Evolutionary conservation across 2,888 invertebrate genomes (phyloP), one percentile per base, ranked within the genome.

Genomic region (Epirrita christyi): DNA sequence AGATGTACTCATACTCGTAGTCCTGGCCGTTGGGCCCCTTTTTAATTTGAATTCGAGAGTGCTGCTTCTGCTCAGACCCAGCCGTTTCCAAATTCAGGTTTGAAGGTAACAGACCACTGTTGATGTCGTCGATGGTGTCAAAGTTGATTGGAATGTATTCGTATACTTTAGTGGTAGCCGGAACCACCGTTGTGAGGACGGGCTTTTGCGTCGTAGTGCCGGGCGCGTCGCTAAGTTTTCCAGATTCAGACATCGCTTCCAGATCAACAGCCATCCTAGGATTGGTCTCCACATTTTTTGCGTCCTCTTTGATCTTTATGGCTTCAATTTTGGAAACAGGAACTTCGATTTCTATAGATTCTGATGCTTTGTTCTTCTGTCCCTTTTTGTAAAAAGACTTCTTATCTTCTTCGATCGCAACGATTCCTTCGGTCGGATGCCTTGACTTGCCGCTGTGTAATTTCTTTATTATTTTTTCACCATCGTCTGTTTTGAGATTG

Each of bases 1-100:
- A 97, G 27, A 97, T 96, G 77, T 97, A 97, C 80, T 97, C 97
- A 76, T 97, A 97, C 81, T 97, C 97, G 76, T 97, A 97, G 76
- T 97, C 97, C 81, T 97, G 96, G 1, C 97, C 97, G 74, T 97
- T 97, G 0, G 97, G 96, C 10, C 96, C 97, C 76, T 97, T 97
- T 75, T 97, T 97, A 32, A 97, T 95, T 92, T 97, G 95, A 68
- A 96, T 95, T 59, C 95, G 92, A 0, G 96, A 96, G 66, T 95
- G 94, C 71, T 93, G 93, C 64, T 93, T 94, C 70, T 94, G 94
- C 76, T 95, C 95, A 13, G 95, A 94, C 0, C 94, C 95, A 38
- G 95, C 94, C 0, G 93, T 93, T 61, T 94, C 93, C 15, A 94
- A 80, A 49, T 92, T 93, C n/a, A 92, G 83, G 47, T 92, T 88